Base-by-base conservation (phyloP, 2,797 vertebrate species). In the Schizopygopsis pylzovi region DNA sequence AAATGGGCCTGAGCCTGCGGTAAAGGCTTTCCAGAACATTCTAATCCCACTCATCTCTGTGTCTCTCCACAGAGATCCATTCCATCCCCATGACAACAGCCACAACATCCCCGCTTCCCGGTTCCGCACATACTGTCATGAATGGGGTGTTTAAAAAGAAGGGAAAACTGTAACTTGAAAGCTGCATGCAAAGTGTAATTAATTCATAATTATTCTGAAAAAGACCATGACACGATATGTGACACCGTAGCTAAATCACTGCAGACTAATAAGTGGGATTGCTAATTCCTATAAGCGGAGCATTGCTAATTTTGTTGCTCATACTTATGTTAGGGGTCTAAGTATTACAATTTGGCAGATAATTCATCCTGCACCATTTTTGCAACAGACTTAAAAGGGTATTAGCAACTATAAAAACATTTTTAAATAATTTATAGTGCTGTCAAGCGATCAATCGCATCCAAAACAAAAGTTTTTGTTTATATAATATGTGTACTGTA, bases 1-100 rank as follows among this genome's bases (percentile, higher is more conserved):
- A 93, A 92, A 94, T 93, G 92, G 93, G 93, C 90, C 73, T 52
- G 70, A 78, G 85, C 0, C 90, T 91, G 61, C 22, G 59, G 79
- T 89, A 88, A 89, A 90, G 85, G 86, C 87, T 86, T 90, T 87
- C 84, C 88, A 89, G 82, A 89, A 87, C 81, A 86, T 86, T 91
- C 85, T 89, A 89, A 88, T 87, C 79, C 77, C 73, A 68, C 83
- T 87, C 83, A 86, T 85, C 83, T 85, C 80, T 75, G 43, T 71
- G 61, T 59, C 72, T 84, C 43, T 87, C 80, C 65, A 68, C 75
- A 56, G 61, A 78, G 47, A 70, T 43, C 47, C 79, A 54, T 77
- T 72, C 52, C 81, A 83, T 82, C 71, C 63, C 84, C 86, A 87
- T 67, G 81, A 87, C 86, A 81, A 89, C 84, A 87, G 73, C 56